A percentile compares a stretch with the other conserved stretches of the same genome.
phyloP scores from a whole-genome alignment of 2,888 invertebrate genomes.

The Oscheius sp. region DNA sequence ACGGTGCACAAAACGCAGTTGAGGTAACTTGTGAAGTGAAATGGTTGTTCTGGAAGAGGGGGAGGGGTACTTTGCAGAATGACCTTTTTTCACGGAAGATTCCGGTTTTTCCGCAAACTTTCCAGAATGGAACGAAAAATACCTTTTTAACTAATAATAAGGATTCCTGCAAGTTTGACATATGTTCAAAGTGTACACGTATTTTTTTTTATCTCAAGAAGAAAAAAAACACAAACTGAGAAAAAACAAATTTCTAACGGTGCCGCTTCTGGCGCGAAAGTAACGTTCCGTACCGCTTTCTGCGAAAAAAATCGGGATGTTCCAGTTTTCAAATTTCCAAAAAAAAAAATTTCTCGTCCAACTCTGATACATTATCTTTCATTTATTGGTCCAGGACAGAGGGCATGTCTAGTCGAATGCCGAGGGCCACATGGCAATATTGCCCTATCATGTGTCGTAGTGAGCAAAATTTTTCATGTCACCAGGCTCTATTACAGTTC shows the following conservation, averaged over 20 bases:
- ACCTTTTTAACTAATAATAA: background rate
- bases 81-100: background rate
- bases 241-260: background rate
- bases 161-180: background rate
- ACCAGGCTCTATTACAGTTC: no score
- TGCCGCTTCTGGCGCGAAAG: slow-evolving; percentile 5
- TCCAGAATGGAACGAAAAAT: background rate
- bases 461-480: background rate
- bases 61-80: background rate
- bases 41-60: no score
- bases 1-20: slow-evolving; percentile 3
- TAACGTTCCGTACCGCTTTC: background rate
- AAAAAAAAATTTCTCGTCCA: background rate
- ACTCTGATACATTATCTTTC: background rate
- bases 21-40: background rate
- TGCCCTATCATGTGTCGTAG: background rate
- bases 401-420: background rate
- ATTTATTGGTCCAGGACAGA: background rate
- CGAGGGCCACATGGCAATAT: slow-evolving; percentile 2
- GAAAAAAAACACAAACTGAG: background rate
- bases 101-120: slow-evolving; percentile 9
- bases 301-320: background rate
- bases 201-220: background rate
- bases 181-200: no score
- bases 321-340: background rate